Base-by-base conservation (phyloP, 2,888 invertebrate species). In the Epicampocera succincta region DNA sequence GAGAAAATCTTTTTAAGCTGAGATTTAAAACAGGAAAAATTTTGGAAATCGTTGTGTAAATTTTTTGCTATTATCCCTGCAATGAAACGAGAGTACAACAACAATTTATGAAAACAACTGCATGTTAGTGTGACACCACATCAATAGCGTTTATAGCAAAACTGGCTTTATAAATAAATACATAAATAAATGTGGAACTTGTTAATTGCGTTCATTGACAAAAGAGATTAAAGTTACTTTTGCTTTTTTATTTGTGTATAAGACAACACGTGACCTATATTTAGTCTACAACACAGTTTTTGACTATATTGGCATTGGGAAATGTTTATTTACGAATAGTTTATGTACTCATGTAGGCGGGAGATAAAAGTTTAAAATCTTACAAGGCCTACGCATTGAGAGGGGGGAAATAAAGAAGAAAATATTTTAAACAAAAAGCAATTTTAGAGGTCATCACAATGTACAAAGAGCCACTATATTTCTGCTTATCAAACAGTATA, bases 331-430 rank as follows among this genome's bases (percentile, higher is more conserved):
- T 29, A 33, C 5, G 21, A 12, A n/a, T 13, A 56, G 8, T 19
- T 52, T 8, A 17, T 21, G 52, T 63, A n/a, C n/a, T n/a, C n/a
- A n/a, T n/a, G 72, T 72, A 15, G 72, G 72, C 60, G 42, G 72
- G 61, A 50, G 42, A 9, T 33, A 46, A 17, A 56, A 69, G 25
- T 72, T 61, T 12, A 44, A 68, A 44, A 42, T 44, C 17, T 52
- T 52, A 52, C 13, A 68, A 17, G 21, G 29, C 12, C 68, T 21
- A 56, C 40, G 17, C 19, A 12, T 48, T 19, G 11, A 48, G 21
- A 1, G 21, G 9, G 5, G 21, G 9, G 17, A 3, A 48, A 21
- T 21, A n/a, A 6, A 5, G 5, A 19, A 9, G 4, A 8, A 9
- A 13, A 38, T 33, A 33, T 33, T 33, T 33, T 15, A 3, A 9